These are phyloP conservation scores for Galemys pyrenaicus DNA, from an alignment of 2,113 vertebrate genomes.

Conservation along the genomic window DNA sequence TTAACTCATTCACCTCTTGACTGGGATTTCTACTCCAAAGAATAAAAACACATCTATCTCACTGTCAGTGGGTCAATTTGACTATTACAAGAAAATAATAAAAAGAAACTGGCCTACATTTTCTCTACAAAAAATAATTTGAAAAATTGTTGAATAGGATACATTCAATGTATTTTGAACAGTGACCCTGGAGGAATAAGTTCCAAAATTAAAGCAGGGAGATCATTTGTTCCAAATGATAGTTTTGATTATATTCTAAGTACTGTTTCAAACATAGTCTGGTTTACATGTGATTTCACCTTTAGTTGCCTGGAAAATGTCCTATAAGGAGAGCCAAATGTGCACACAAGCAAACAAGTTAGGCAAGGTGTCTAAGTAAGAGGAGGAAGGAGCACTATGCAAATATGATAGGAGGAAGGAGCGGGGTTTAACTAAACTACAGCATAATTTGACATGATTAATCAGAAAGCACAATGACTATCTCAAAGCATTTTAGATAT, in stretches of 20 bases:
- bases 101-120: neutral
- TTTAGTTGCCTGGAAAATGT: neutral
- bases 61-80: neutral
- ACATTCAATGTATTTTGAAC: neutral
- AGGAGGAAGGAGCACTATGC: neutral
- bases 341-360: neutral
- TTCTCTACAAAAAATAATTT: neutral
- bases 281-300: neutral
- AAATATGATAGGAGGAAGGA: neutral
- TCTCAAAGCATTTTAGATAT: neutral
- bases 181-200: neutral
- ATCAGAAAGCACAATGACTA: neutral
- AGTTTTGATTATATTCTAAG: neutral
- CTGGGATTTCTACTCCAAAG: neutral
- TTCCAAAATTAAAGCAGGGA: neutral
- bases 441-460: neutral
- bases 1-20: neutral
- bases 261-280: neutral
- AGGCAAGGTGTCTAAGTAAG: no score
- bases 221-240: neutral
- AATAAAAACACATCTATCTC: neutral
- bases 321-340: neutral
- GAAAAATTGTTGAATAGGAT: neutral
- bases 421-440: accelerated
- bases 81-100: neutral